A percentile compares a stretch with the other conserved stretches of the same genome.
These are phyloP conservation scores for Hemiprocne comata DNA, from an alignment of 2,113 vertebrate species.

Conservation along the genomic window DNA sequence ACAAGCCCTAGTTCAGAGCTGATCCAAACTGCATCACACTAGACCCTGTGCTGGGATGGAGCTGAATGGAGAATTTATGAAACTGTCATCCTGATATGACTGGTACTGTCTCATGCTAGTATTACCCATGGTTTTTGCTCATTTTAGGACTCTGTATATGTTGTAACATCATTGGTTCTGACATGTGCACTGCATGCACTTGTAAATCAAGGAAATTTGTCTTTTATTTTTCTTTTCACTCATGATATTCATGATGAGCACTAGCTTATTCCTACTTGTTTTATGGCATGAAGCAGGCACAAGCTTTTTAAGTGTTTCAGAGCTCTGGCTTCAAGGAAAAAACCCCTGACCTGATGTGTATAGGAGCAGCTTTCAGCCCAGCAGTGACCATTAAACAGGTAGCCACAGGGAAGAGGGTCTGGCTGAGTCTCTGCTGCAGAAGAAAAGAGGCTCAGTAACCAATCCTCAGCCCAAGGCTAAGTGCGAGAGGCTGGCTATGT, in stretches of 20 bases:
- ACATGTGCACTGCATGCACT: fast-evolving
- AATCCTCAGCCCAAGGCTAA: neutral
- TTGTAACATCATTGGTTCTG: fast-evolving
- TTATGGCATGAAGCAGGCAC: neutral
- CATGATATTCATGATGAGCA: neutral
- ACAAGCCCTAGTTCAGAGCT: neutral
- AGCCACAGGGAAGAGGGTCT: neutral
- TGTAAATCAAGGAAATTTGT: neutral
- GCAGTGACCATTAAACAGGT: neutral
- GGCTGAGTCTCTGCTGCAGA: neutral
- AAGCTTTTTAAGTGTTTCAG: neutral
- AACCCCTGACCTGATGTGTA: neutral
- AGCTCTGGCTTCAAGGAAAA: neutral
- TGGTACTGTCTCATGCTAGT: neutral
- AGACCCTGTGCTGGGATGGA: neutral
- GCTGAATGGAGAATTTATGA: neutral
- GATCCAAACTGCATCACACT: neutral
- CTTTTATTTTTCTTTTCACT: neutral
- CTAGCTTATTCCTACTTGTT: fast-evolving
- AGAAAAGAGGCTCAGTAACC: neutral
- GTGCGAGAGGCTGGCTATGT: neutral
- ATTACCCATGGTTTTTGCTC: neutral
- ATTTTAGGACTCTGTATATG: neutral
- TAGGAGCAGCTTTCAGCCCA: neutral
- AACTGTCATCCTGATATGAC: neutral